These are phyloP conservation scores for Brachyalestes nurse DNA, from an alignment of 2,797 vertebrate genomes.

Conservation along the genomic window DNA sequence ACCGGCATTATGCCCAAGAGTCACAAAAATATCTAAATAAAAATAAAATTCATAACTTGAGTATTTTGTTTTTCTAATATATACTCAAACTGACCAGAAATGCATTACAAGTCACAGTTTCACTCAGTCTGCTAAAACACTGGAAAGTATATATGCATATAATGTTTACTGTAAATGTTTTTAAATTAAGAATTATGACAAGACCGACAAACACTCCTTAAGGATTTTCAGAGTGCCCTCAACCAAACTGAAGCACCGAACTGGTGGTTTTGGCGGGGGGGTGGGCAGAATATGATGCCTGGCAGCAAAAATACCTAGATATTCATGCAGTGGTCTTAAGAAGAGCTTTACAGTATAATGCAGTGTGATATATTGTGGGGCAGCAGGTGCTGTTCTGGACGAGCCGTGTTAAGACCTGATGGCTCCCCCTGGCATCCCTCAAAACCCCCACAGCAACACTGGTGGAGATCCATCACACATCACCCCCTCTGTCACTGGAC, in stretches of 20 bases:
- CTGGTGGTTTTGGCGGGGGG: slow-evolving; percentile 3
- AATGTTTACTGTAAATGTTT: no score
- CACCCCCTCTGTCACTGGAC: neutral
- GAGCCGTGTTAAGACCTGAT: slow-evolving; percentile 55
- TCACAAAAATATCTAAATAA: no score
- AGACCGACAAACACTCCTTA: neutral
- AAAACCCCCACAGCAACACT: slow-evolving; percentile 25
- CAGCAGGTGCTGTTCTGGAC: slow-evolving; percentile 41
- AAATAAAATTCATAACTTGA: no score
- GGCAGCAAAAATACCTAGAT: slow-evolving; percentile 67
- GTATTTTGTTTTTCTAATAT: no score
- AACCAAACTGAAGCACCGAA: neutral
- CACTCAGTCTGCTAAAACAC: no score
- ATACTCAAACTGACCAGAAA: no score
- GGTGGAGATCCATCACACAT: slow-evolving; percentile 29
- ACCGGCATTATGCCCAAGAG: no score
- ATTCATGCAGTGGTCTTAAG: slow-evolving; percentile 49
- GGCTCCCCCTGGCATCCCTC: slow-evolving; percentile 37
- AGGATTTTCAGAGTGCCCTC: neutral
- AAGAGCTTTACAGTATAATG: slow-evolving; percentile 52
- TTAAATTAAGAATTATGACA: neutral
- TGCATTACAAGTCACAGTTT: no score
- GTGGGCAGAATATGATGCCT: slow-evolving; percentile 56
- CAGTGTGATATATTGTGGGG: slow-evolving; percentile 53
- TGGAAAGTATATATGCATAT: no score